Percentiles rank a stretch among this genome's conserved stretches.
Conservation (phyloP, 2,888 invertebrate genomes). For the Thera obeliscata region DNA sequence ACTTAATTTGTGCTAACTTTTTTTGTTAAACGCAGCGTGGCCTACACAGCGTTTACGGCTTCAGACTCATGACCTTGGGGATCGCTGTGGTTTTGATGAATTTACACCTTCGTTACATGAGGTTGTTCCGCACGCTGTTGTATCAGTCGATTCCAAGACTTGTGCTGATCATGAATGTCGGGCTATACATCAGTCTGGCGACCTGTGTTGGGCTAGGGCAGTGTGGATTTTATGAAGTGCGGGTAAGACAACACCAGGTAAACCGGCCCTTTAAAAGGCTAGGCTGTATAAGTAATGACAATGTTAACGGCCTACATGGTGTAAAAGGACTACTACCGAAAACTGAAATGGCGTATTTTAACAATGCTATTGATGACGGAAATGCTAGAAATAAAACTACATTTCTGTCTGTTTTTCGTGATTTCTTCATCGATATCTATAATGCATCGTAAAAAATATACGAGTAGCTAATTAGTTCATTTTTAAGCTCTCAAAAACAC, state of each 20-base stretch:
- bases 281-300: no score
- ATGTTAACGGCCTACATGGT: background rate
- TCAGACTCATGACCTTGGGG: slow-evolving; percentile 1
- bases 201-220: background rate
- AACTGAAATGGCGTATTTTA: no score
- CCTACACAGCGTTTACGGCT: slow-evolving; percentile 3
- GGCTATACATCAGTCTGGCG: background rate
- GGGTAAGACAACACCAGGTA: background rate
- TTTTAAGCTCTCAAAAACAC: no score
- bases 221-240: slow-evolving; percentile 1
- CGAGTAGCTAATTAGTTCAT: no score
- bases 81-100: background rate
- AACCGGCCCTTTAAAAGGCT: background rate
- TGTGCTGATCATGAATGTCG: background rate
- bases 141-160: background rate
- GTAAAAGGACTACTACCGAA: no score
- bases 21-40: slow-evolving; percentile 9
- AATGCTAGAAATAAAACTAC: no score
- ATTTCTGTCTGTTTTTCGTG: no score
- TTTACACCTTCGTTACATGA: slow-evolving; percentile 3
- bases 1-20: slow-evolving; percentile 1
- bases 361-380: no score
- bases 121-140: background rate
- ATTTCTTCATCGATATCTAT: no score
- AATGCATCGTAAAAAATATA: no score